Conservation (phyloP, 2,113 vertebrate genomes). For the Lanius ludovicianus region DNA sequence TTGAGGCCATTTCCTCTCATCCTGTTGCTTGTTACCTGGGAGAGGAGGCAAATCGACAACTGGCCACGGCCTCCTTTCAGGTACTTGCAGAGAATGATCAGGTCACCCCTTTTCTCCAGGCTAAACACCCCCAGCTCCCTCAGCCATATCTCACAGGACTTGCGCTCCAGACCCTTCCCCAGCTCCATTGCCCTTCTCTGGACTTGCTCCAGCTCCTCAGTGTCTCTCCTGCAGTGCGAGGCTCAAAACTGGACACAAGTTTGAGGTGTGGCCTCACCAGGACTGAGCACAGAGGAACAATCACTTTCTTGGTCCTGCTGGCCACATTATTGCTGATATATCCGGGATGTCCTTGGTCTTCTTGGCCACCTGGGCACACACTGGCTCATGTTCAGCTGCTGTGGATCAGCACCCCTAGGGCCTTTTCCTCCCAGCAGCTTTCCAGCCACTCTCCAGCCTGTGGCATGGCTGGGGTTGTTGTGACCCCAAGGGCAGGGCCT, state of each 20-base stretch:
- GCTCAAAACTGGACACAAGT: not conserved
- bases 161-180: not conserved
- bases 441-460: not conserved
- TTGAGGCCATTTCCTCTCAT: not conserved
- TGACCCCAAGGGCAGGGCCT: accelerated
- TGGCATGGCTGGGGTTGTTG: accelerated
- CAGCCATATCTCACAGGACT: not conserved
- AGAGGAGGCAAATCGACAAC: not conserved
- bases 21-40: not conserved
- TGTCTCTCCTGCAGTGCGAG: not conserved
- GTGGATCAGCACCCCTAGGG: accelerated
- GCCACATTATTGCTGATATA: accelerated
- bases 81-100: not conserved
- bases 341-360: not conserved
- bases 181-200: not conserved
- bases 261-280: not conserved
- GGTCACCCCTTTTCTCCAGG: not conserved
- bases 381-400: not conserved
- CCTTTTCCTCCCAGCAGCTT: not conserved
- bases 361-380: no score
- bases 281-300: accelerated
- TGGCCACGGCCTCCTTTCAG: not conserved
- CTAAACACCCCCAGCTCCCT: not conserved
- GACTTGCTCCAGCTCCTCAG: accelerated
- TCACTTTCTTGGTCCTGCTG: not conserved